These are phyloP conservation scores for Verasper variegatus DNA, from an alignment of 2,113 vertebrate species.

Conservation along the genomic window DNA sequence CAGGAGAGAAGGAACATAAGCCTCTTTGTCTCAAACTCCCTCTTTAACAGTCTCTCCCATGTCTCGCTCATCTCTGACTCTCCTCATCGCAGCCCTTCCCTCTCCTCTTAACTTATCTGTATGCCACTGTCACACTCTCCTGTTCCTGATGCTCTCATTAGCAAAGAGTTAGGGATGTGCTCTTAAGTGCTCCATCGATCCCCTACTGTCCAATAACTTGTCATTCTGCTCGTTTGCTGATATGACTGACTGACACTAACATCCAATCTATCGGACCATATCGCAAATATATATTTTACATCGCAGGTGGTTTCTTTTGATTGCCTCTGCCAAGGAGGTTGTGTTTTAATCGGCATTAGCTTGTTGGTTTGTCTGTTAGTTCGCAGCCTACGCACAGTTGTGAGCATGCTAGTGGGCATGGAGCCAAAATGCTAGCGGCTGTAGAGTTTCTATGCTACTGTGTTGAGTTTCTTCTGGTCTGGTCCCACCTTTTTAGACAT, in stretches of 20 bases:
- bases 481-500: too few relatives aligned
- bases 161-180: constrained; percentile 7
- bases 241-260: constrained; percentile 20
- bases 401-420: too few relatives aligned
- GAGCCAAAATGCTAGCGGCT: too few relatives aligned
- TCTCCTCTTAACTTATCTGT: constrained; percentile 28
- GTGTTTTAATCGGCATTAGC: too few relatives aligned
- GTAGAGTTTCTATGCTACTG: too few relatives aligned
- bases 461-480: too few relatives aligned
- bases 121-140: constrained; percentile 28
- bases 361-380: too few relatives aligned
- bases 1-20: constrained; percentile 30
- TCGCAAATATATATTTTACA: background rate
- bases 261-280: background rate
- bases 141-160: constrained; percentile 40
- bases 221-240: constrained; percentile 8
- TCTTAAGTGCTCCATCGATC: constrained; percentile 28
- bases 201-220: constrained; percentile 8
- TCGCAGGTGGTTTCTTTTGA: background rate
- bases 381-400: too few relatives aligned
- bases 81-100: constrained; percentile 4
- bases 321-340: background rate
- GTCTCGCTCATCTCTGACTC: constrained; percentile 6
- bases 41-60: constrained; percentile 45
- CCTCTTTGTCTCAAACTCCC: constrained; percentile 41